Base-by-base conservation (phyloP, 2,888 invertebrate genomes). In the Caenorhabditis sinica region DNA sequence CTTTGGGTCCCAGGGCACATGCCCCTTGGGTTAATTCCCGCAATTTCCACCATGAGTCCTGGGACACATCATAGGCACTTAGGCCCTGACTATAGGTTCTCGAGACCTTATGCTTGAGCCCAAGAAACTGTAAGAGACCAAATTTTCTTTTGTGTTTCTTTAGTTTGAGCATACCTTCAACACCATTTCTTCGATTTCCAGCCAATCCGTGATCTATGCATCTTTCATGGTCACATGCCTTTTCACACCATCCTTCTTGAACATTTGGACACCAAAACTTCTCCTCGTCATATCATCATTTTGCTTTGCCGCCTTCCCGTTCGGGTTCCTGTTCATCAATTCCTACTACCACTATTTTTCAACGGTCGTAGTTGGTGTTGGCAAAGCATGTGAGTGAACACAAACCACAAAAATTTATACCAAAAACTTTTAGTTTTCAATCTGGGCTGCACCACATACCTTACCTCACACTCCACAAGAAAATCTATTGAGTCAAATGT, bases 271-370 rank as follows among this genome's bases (percentile, higher is more conserved):
- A 4, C 69, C 87, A 0, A 87, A 87, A 53, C 68, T 61, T 43
- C 77, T 72, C 11, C 65, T 87, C 11, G 71, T 87, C 61, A 69
- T 72, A n/a, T 63, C 72, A 17, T 63, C 88, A 2, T 45, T 83
- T 23, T 75, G 51, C 30, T 86, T 80, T 51, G 73, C 85, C 11
- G 43, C 82, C 11, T 84, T 79, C 56, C 77, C 85, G 36, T 45
- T 80, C 1, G 86, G 87, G n/a, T 89, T 88, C 72, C 69, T 89
- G 49, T 86, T 82, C 61, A 77, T 86, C 17, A 87, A 87, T 71
- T 65, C 51, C 43, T 72, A 85, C 25, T 86, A 85, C 28, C 87
- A 81, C 66, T 88, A 85, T 58, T 61, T 83, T 17, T 79, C 85
- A 8, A 68, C 82, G 1, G 85, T 76, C 0, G 36, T 87, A 2